A percentile compares a stretch with the other conserved stretches of the same genome.
phyloP scores from a whole-genome alignment of 37 sponge, comb jelly and placozoan species.

The Hormiphora californensis region DNA sequence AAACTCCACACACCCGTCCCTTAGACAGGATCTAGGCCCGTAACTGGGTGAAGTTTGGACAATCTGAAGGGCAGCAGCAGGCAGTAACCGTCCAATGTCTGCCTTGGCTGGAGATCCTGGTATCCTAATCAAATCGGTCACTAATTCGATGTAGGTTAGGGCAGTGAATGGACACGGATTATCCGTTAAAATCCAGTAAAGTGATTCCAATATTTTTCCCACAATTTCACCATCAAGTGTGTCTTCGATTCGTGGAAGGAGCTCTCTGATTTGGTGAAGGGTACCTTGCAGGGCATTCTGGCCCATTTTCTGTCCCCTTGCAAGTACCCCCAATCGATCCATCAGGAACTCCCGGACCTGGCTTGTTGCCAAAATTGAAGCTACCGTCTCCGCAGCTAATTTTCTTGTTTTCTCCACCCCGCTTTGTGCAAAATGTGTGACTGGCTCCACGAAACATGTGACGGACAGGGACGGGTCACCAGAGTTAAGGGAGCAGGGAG shows the following conservation, averaged over 20 bases:
- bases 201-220: background rate
- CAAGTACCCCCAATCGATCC: background rate
- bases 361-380: background rate
- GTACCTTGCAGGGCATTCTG: slow-evolving; percentile 3
- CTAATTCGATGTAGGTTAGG: background rate
- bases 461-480: background rate
- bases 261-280: background rate
- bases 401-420: slow-evolving; percentile 4
- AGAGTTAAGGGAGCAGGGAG: background rate
- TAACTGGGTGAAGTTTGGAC: too few relatives aligned
- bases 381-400: background rate
- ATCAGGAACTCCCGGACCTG: background rate
- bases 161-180: slow-evolving; percentile 5
- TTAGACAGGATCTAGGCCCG: too few relatives aligned
- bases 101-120: too few relatives aligned
- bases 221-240: background rate
- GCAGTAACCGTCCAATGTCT: too few relatives aligned
- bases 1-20: too few relatives aligned
- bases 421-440: background rate
- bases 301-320: background rate
- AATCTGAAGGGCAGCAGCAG: too few relatives aligned
- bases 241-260: background rate
- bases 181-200: background rate
- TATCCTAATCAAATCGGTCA: too few relatives aligned
- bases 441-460: background rate